Evolutionary conservation across 2,113 vertebrate species (phyloP).

Genomic region (Ageneiosus marmoratus): DNA sequence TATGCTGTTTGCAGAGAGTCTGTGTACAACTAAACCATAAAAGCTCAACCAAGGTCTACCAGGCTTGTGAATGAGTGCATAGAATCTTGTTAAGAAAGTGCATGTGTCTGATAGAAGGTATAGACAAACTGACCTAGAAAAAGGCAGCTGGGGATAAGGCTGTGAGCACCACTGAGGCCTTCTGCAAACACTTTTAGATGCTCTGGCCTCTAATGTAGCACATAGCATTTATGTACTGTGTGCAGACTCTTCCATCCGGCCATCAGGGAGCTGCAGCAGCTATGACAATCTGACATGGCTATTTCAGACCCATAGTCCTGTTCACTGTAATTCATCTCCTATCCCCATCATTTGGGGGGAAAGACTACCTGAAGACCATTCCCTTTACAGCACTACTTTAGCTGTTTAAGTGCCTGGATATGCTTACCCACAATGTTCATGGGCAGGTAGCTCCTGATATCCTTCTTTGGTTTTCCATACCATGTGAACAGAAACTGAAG

Average conservation of each 20-base stretch:
- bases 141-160: constrained; percentile 63
- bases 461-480: constrained; percentile 56
- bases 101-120: neutral
- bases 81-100: constrained; percentile 57
- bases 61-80: constrained; percentile 44
- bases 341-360: neutral
- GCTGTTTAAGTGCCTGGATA: constrained; percentile 67
- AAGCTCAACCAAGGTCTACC: constrained; percentile 28
- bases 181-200: constrained; percentile 75
- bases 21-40: neutral
- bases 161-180: constrained; percentile 65
- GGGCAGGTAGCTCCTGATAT: constrained; percentile 64
- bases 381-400: constrained; percentile 55
- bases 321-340: constrained; percentile 33
- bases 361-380: constrained; percentile 46
- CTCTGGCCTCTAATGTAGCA: constrained; percentile 73
- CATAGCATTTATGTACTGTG: constrained; percentile 72
- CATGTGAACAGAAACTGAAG: constrained; percentile 38
- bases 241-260: constrained; percentile 61
- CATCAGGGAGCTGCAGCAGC: constrained; percentile 56
- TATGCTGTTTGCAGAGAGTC: constrained; percentile 36
- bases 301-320: neutral
- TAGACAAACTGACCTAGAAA: constrained; percentile 63
- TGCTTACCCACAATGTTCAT: constrained; percentile 61
- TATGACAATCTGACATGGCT: constrained; percentile 26